phyloP scores from a whole-genome alignment of 2,888 invertebrate species.

The Pseudococcus longispinus region DNA sequence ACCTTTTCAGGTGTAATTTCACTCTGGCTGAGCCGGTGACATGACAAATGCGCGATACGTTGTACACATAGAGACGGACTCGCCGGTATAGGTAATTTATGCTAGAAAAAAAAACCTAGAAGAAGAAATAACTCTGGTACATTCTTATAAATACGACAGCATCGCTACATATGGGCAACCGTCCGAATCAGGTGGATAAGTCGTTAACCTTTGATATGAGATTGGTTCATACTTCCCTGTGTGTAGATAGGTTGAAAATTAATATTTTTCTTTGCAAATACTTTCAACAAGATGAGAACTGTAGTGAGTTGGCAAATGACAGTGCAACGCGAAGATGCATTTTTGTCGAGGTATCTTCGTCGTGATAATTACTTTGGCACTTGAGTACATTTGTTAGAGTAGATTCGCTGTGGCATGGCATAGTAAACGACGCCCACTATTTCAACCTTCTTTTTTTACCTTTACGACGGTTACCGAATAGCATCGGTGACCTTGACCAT shows the following conservation, averaged over 20 bases:
- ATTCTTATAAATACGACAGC: conserved; percentile 11
- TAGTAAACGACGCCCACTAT: background rate
- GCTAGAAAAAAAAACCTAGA: background rate
- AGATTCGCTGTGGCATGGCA: background rate
- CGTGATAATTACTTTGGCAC: background rate
- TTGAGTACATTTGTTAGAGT: background rate
- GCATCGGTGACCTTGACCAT: conserved; percentile 18
- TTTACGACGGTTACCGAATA: conserved; percentile 23
- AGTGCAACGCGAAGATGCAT: background rate
- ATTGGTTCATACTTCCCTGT: background rate
- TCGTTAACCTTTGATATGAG: conserved; percentile 17
- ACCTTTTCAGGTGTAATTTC: background rate
- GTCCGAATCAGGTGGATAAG: conserved; percentile 39
- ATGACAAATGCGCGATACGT: background rate
- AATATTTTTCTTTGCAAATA: background rate
- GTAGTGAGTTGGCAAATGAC: background rate
- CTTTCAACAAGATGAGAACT: too few relatives aligned
- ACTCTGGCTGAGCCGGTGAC: background rate
- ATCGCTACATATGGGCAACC: conserved; percentile 33
- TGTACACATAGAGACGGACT: background rate
- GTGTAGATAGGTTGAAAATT: background rate
- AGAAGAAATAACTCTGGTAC: background rate
- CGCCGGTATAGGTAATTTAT: background rate
- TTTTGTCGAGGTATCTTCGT: background rate
- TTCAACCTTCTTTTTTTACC: background rate